Base-by-base conservation (phyloP, 2,888 invertebrate species). In the Dichetophora obliterata region DNA sequence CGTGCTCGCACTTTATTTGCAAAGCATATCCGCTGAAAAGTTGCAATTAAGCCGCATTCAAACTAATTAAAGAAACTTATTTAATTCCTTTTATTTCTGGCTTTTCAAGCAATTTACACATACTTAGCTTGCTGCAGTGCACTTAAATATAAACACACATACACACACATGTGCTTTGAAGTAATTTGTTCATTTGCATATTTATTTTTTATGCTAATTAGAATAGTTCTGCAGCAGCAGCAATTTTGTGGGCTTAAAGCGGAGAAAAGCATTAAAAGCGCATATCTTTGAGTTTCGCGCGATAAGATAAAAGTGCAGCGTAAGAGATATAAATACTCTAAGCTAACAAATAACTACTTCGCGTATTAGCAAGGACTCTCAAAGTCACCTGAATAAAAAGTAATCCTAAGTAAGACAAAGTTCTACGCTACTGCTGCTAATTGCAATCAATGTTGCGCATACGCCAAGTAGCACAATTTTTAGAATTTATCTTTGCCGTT, bases 121-220 rank as follows among this genome's bases (percentile, higher is more conserved):
- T 19, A 16, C 19, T 84, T 83, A 83, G 84, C 83, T 84, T 83
- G 83, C 82, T 84, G 82, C 80, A 80, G 68, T 80, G 57, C 78
- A 24, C 74, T 43, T 8, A 37, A 37, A 37, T 6, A 43, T n/a
- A n/a, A n/a, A n/a, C 43, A 43, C 24, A 68, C 34, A 63, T 22
- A 48, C 77, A 63, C 19, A 75, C 70, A 63, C 11, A 69, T 57
- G 57, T 16, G 27, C 19, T 43, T 22, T 24, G 9, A 68, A 63
- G 50, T 74, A 52, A 77, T 75, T 72, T 57, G 48, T 24, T 22
- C 70, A 65, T 54, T 74, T 74, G 74, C 65, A 74, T 65, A 65
- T 74, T 74, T 74, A n/a, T 65, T 50, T 19, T 74, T 65, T 59
- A 74, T 74, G 74, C 65, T 74, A 74, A 74, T 74, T 74, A 52